Conservation (phyloP, 2,113 vertebrate genomes). For the Phocoena phocoena region DNA sequence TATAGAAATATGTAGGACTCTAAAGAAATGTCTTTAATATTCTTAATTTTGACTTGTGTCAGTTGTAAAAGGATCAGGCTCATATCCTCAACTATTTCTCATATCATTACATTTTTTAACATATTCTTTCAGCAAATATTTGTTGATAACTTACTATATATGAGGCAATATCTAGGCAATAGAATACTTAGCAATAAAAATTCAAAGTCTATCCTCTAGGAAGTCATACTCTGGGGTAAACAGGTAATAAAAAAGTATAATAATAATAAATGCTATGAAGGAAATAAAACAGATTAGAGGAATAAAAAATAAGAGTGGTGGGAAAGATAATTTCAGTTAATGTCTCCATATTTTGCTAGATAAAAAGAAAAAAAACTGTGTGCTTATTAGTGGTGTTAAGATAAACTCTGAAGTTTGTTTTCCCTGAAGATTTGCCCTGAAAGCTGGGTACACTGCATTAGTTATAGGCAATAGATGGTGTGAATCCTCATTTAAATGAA, state of each 20-base stretch:
- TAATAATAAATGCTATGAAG: neutral
- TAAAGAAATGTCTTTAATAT: neutral
- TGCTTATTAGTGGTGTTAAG: neutral
- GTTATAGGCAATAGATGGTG: too few relatives aligned
- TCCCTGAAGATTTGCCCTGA: neutral
- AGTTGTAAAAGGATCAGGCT: neutral
- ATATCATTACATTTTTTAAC: neutral
- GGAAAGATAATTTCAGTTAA: neutral
- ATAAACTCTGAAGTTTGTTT: neutral
- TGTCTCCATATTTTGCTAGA: neutral
- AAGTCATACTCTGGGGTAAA: neutral
- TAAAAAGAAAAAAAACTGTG: neutral
- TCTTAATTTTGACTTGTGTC: neutral
- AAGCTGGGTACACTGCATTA: neutral
- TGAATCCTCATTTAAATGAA: neutral
- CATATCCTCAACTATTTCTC: neutral
- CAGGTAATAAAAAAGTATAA: neutral
- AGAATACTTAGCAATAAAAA: neutral
- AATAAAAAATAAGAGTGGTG: neutral
- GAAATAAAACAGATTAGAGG: neutral
- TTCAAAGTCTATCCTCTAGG: neutral
- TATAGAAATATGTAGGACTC: neutral
- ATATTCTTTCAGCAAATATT: neutral
- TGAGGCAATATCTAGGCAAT: neutral
- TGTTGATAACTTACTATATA: neutral